Evolutionary conservation across 2,113 vertebrate genomes (phyloP).

Genomic region (Axis porcinus): DNA sequence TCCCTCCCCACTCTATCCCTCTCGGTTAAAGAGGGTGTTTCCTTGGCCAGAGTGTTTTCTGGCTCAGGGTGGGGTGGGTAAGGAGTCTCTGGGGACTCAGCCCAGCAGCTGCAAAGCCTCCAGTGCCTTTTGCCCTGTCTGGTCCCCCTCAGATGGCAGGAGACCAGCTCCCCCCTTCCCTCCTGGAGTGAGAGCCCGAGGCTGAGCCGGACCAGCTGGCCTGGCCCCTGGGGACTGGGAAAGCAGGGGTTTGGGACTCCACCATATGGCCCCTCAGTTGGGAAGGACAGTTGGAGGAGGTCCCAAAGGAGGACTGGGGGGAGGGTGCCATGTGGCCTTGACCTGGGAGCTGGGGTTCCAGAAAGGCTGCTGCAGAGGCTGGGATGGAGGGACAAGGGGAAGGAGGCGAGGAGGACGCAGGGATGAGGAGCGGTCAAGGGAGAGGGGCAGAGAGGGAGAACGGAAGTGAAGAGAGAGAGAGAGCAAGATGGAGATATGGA

Average conservation of each 20-base stretch:
- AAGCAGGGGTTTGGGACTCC: neutral
- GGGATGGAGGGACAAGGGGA: accelerated
- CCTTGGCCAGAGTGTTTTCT: neutral
- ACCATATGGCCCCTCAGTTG: constrained; percentile 40
- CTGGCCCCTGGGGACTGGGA: neutral
- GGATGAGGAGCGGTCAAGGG: neutral
- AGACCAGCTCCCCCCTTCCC: neutral
- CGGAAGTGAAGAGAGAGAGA: neutral
- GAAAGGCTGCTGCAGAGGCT: neutral
- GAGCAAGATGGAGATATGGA: neutral
- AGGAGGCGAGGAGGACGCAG: neutral
- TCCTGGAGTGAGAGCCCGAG: neutral
- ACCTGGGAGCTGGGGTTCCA: neutral
- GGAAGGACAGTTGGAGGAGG: neutral
- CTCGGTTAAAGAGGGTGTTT: neutral
- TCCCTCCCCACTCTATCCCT: neutral
- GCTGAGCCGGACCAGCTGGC: constrained; percentile 46
- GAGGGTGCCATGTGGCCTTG: neutral
- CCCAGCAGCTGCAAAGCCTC: constrained; percentile 6
- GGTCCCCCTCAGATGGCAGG: neutral
- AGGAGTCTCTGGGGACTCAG: neutral
- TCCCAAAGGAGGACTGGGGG: neutral
- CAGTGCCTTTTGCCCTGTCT: neutral
- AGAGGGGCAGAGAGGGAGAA: neutral
- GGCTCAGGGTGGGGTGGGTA: neutral